Conservation (phyloP, 2,113 vertebrate genomes). For the Microcebus jonahi region DNA sequence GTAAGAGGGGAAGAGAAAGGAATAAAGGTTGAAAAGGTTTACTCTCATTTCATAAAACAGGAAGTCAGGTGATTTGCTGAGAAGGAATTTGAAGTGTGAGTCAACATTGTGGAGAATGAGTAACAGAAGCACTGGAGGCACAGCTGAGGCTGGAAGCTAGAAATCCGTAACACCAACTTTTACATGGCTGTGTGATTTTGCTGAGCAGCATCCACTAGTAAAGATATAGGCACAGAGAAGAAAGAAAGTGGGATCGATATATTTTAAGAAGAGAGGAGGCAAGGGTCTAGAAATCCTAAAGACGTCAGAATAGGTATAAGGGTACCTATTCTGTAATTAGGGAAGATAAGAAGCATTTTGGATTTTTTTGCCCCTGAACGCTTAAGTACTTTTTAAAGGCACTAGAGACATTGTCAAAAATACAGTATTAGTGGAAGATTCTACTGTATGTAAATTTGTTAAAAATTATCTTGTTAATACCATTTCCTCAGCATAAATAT, state of each 20-base stretch:
- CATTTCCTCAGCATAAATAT: background rate
- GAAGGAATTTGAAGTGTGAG: background rate
- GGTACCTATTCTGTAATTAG: background rate
- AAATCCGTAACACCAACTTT: background rate
- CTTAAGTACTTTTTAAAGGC: background rate
- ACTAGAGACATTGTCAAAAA: background rate
- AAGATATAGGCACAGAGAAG: background rate
- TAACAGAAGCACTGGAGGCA: background rate
- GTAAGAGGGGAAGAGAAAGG: background rate
- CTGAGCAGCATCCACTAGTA: background rate
- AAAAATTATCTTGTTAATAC: constrained; percentile 37
- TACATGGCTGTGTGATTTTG: background rate
- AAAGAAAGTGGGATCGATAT: background rate
- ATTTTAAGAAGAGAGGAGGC: background rate
- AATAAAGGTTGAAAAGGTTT: background rate
- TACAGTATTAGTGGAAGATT: background rate
- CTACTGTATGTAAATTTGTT: constrained; percentile 29
- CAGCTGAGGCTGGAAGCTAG: background rate
- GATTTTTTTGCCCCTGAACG: background rate
- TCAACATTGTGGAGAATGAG: background rate
- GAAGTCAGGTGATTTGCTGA: background rate
- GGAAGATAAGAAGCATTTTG: background rate
- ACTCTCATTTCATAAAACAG: background rate
- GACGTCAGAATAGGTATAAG: background rate
- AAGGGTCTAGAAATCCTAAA: background rate